Evolutionary conservation across 2,888 invertebrate genomes (phyloP).

Genomic region (Eupithecia tripunctaria): DNA sequence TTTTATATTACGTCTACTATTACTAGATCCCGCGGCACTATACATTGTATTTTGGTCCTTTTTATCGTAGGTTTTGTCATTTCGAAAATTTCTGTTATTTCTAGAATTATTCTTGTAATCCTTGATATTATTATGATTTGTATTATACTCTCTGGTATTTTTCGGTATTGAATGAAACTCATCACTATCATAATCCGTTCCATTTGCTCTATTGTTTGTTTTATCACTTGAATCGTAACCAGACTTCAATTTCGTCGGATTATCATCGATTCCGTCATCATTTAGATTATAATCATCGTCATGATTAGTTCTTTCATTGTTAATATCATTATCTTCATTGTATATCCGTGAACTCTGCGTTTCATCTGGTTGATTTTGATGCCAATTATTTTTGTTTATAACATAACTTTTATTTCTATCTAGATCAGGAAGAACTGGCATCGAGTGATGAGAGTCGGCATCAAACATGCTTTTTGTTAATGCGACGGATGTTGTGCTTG

Average conservation of each 20-base stretch:
- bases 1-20: background rate
- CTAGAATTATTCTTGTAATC: background rate
- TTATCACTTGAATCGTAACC: background rate
- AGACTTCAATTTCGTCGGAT: background rate
- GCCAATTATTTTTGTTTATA: background rate
- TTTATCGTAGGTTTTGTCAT: background rate
- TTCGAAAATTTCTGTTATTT: background rate
- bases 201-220: background rate
- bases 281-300: background rate
- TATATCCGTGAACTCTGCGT: background rate
- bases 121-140: background rate
- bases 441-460: background rate
- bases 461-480: background rate
- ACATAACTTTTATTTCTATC: slow-evolving; percentile 1
- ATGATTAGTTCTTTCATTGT: background rate
- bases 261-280: background rate
- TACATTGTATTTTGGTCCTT: background rate
- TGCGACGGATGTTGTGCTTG: background rate
- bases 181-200: background rate
- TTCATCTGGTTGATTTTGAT: background rate
- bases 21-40: background rate
- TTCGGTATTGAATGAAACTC: background rate
- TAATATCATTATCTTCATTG: background rate
- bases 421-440: background rate
- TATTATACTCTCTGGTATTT: background rate